phyloP scores from a whole-genome alignment of 1,140 invertebrate species.

The Zophobas morio region DNA sequence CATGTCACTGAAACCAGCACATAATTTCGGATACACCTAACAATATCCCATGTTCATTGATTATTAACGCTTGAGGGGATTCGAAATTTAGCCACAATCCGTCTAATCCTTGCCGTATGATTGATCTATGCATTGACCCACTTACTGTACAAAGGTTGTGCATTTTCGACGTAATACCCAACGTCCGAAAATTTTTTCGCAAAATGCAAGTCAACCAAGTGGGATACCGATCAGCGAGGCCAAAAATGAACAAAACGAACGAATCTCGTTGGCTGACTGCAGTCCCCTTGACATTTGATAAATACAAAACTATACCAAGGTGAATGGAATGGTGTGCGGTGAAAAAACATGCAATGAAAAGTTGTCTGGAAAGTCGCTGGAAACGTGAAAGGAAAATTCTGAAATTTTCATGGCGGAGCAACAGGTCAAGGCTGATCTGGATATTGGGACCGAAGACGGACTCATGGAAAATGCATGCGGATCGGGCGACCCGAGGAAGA shows the following conservation, averaged over 20 bases:
- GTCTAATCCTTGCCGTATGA: no score
- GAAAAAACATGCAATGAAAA: constrained; percentile 15
- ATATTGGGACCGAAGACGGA: not conserved
- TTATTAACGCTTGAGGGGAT: not conserved
- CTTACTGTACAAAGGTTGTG: not conserved
- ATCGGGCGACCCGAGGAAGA: not conserved
- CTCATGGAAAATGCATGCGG: not conserved
- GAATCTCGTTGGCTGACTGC: constrained; percentile 3
- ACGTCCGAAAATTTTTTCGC: not conserved
- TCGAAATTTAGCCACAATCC: not conserved
- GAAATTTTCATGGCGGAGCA: not conserved
- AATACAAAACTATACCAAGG: constrained; percentile 47
- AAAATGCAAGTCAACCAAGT: not conserved
- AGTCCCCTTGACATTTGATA: constrained; percentile 46
- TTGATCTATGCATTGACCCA: not conserved
- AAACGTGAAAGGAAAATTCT: not conserved
- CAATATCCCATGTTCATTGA: not conserved
- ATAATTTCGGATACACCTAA: not conserved
- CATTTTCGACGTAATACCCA: not conserved
- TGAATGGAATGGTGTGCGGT: constrained; percentile 26
- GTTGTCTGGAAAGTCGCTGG: constrained; percentile 1
- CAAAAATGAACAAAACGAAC: not conserved
- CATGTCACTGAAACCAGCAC: constrained; percentile 1
- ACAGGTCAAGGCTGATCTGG: constrained; percentile 1
- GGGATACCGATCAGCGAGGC: not conserved